Evolutionary conservation across 2,888 invertebrate genomes (phyloP), one percentile per base, ranked within the genome.

Genomic region (Gryllus longicercus): DNA sequence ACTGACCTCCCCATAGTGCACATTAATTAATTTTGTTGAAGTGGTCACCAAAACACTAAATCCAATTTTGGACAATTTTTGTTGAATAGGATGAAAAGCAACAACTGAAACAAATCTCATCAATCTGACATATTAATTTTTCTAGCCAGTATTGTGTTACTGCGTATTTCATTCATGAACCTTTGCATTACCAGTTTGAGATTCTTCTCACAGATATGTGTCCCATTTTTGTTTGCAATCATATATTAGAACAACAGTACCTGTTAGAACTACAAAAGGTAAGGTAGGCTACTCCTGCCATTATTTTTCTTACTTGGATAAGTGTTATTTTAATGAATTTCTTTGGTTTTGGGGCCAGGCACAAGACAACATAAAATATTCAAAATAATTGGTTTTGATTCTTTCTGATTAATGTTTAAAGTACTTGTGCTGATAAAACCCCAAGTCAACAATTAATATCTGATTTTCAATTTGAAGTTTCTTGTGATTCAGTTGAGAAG

Each of bases 231-330:
- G 63, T 63, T 63, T 63, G 5, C 63, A 63, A 12, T 3, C n/a
- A n/a, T 63, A 18, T 63, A n/a, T 63, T 63, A n/a, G 63, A 63
- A 18, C 63, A 63, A n/a, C 63, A 63, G 63, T 63, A 63, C 63
- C 63, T 63, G 63, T 63, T 63, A 63, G 63, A 63, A 63, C 63
- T 63, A 63, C 63, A 63, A 63, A 63, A 63, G 14, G 63, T 63
- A n/a, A 38, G 63, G 63, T 63, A 63, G 63, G 63, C n/a, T n/a
- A 63, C 63, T 63, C 63, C 63, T 63, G 63, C 63, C 63, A 63
- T 63, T 63, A n/a, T 63, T 63, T 38, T 63, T 63, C 63, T 63
- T 63, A 63, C 14, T 63, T 63, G n/a, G 11, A 14, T 63, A n/a
- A 63, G 16, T 18, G 63, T 18, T 63, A 63, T 63, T 14, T 63